A percentile compares a stretch with the other conserved stretches of the same genome.
Conservation (phyloP, 1,140 invertebrate genomes). For the Leguminivora glycinivorella region DNA sequence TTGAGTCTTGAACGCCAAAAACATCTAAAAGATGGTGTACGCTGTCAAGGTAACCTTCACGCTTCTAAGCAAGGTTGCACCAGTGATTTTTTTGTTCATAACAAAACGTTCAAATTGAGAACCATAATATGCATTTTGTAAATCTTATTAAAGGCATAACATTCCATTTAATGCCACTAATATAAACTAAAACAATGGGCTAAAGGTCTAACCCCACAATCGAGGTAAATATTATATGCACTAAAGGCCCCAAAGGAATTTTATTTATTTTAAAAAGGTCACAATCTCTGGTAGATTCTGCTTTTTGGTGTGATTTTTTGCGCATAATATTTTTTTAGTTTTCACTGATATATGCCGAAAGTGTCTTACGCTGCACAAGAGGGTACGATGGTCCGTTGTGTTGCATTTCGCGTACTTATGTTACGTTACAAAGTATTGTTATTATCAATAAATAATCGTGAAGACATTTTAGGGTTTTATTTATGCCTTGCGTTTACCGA, state of each 20-base stretch:
- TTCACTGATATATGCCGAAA: slow-evolving; percentile 10
- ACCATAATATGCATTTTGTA: not conserved
- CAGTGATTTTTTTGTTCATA: no score
- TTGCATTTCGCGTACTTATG: not conserved
- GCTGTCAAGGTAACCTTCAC: not conserved
- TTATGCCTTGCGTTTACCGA: not conserved
- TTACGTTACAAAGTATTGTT: slow-evolving; percentile 12
- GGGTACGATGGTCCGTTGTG: slow-evolving; percentile 1
- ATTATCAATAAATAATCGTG: slow-evolving; percentile 15
- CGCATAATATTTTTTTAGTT: slow-evolving; percentile 2
- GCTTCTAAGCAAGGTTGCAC: no score
- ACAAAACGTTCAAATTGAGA: no score
- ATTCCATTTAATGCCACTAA: not conserved
- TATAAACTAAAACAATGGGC: not conserved
- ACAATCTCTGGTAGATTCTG: slow-evolving; percentile 12
- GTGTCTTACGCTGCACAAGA: slow-evolving; percentile 8
- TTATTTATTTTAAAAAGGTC: not conserved
- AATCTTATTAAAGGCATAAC: not conserved
- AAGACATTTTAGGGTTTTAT: not conserved
- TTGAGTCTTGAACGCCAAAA: no score
- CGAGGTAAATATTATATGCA: not conserved
- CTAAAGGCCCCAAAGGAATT: not conserved
- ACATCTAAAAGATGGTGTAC: not conserved
- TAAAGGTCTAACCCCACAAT: not conserved
- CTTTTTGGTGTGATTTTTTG: slow-evolving; percentile 9